Base-by-base conservation (phyloP, 2,797 vertebrate species). In the Chelmon rostratus region DNA sequence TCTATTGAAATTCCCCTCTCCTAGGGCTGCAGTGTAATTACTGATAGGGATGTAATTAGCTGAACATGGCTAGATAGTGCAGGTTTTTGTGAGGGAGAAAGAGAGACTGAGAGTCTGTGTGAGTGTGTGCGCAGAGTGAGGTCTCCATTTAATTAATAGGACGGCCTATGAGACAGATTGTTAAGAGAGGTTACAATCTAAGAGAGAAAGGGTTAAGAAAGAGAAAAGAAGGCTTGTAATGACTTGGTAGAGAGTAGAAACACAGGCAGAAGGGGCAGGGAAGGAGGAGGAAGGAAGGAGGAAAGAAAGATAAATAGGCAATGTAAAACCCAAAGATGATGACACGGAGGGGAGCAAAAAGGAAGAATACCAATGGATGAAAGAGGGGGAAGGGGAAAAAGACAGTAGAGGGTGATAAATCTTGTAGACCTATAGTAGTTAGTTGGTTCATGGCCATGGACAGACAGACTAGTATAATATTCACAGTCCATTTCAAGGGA, bases 11-110 rank as follows among this genome's bases (percentile, higher is more conserved):
- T 69, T 53, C n/a, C 54, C 16, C 79, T 91, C 88, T 86, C 87
- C 31, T 40, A 61, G 69, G 83, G 73, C 83, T 67, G 77, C 18
- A 79, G 86, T 91, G 84, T 92, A 95, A 94, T 95, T 93, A 93
- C 92, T 85, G 91, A 92, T 91, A 93, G 89, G 79, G 76, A 88
- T 92, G 90, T 93, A 94, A 95, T 95, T 93, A 95, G 92, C 86
- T 83, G 79, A 90, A 89, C 87, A 86, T 81, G 84, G 86, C 46
- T 19, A 86, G 88, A 92, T 86, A 88, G 79, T 21, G 79, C 69
- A 83, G 76, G 75, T 84, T 91, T n/a, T 79, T 78, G 84, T 85
- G 79, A 68, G 81, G 64, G 69, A 82, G 81, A 84, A 88, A 78
- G 67, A 73, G 28, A 71, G 80, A 84, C 72, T 88, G 78, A 57